These are phyloP conservation scores for Erithacus rubecula DNA, from an alignment of 2,797 vertebrate genomes.

Conservation along the genomic window DNA sequence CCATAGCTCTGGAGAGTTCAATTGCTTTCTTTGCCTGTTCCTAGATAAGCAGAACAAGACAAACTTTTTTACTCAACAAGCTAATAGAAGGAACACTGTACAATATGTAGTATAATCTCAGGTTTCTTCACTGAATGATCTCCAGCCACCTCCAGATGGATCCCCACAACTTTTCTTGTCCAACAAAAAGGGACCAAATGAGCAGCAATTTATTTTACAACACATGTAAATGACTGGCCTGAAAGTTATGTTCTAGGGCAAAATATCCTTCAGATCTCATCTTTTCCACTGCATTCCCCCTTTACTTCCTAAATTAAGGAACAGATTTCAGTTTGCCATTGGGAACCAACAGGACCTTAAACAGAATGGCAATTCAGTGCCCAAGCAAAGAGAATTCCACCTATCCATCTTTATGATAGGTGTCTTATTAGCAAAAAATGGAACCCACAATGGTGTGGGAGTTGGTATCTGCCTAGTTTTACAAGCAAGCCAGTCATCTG, in stretches of 20 bases:
- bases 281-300: neutral
- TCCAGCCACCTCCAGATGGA: neutral
- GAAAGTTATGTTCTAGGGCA: neutral
- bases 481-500: neutral
- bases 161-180: neutral
- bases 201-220: neutral
- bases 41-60: slow-evolving; percentile 60
- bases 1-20: slow-evolving; percentile 84
- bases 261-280: neutral
- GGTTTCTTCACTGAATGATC: neutral
- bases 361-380: neutral
- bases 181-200: neutral
- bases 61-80: neutral
- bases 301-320: neutral
- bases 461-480: neutral
- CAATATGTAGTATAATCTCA: neutral
- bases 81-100: neutral
- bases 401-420: neutral
- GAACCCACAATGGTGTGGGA: neutral
- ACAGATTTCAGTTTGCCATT: neutral
- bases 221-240: neutral
- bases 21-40: slow-evolving; percentile 80
- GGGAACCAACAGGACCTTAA: neutral
- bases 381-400: neutral
- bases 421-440: neutral